Conservation (phyloP, 2,113 vertebrate species). For the Caranx melampygus region DNA sequence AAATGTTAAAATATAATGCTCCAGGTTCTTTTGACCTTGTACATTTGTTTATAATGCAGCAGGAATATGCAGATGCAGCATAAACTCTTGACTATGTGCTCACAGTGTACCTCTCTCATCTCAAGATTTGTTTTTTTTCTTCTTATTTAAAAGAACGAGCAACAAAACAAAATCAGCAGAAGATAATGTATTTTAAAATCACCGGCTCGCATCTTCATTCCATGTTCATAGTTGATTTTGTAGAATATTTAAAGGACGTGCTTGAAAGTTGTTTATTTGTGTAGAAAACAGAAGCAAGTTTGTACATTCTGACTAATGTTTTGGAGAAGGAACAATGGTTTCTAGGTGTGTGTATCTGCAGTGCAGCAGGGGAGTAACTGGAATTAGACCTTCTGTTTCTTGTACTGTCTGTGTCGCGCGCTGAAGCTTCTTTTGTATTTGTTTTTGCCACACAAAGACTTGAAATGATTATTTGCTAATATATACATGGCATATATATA, state of each 20-base stretch:
- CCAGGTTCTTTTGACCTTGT: slow-evolving; percentile 56
- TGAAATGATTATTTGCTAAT: slow-evolving; percentile 79
- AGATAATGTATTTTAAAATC: slow-evolving; percentile 44
- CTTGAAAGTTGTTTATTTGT: slow-evolving; percentile 58
- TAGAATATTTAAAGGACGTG: slow-evolving; percentile 73
- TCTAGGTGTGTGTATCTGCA: slow-evolving; percentile 35
- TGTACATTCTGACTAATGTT: slow-evolving; percentile 66
- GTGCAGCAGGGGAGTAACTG: slow-evolving; percentile 73
- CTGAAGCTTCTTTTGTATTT: slow-evolving; percentile 46
- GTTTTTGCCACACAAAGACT: slow-evolving; percentile 77
- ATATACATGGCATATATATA: slow-evolving; percentile 72
- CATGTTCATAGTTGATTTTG: slow-evolving; percentile 64
- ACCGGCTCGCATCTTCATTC: slow-evolving; percentile 54
- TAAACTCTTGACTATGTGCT: slow-evolving; percentile 30
- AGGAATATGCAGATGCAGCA: slow-evolving; percentile 56
- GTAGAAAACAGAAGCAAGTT: slow-evolving; percentile 56
- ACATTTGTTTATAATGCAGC: slow-evolving; percentile 67
- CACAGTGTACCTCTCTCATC: slow-evolving; percentile 48
- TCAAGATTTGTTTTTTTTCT: slow-evolving; percentile 30
- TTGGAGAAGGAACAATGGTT: slow-evolving; percentile 3
- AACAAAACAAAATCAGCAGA: slow-evolving; percentile 37
- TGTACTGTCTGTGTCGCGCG: slow-evolving; percentile 44
- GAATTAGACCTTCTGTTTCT: slow-evolving; percentile 61
- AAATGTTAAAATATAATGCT: slow-evolving; percentile 45
- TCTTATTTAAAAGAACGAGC: slow-evolving; percentile 56